Conservation (phyloP, 2,113 vertebrate species). For the Marcusenius ussheri region DNA sequence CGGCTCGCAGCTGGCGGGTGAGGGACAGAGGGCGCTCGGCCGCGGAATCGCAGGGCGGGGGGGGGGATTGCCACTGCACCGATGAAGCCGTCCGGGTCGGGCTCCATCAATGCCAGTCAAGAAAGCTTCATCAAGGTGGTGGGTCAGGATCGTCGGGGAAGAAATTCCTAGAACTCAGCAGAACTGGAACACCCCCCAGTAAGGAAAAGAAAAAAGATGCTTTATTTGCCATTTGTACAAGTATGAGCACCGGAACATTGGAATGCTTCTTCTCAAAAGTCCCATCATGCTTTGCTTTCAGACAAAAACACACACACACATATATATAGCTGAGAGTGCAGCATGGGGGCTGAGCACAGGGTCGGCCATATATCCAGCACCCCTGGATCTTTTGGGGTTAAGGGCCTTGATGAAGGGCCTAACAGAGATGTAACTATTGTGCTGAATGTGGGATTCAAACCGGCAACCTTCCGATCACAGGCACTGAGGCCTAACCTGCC, state of each 20-base stretch:
- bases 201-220: not conserved
- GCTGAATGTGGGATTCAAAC: not conserved
- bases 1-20: not conserved
- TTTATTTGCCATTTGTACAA: not conserved
- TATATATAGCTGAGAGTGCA: not conserved
- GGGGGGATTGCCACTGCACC: not conserved
- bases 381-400: not conserved
- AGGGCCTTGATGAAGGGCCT: not conserved
- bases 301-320: not conserved
- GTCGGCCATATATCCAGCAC: not conserved
- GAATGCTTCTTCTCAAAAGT: not conserved
- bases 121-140: not conserved
- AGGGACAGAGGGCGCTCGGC: not conserved
- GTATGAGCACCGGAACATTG: not conserved
- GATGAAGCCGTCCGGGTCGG: not conserved
- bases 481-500: not conserved
- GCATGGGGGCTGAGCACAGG: not conserved
- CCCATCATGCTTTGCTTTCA: not conserved
- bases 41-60: not conserved
- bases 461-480: not conserved
- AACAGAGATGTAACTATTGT: not conserved
- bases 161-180: not conserved
- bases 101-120: not conserved
- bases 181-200: not conserved
- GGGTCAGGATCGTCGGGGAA: not conserved